These are phyloP conservation scores for Piprites chloris DNA, from an alignment of 2,113 vertebrate species.

Conservation along the genomic window DNA sequence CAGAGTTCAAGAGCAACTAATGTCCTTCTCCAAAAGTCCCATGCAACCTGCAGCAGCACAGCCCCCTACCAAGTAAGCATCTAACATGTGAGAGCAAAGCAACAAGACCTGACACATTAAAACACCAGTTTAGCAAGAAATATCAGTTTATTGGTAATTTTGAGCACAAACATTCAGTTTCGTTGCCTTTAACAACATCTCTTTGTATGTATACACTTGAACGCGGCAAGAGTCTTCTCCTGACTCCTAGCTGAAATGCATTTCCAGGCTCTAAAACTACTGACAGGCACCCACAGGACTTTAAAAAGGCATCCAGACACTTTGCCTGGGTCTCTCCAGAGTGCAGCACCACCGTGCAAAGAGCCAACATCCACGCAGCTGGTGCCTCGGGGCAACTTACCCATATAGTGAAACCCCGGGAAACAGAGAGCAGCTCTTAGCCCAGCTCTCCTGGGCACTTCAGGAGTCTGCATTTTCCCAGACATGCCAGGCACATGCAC, in stretches of 20 bases:
- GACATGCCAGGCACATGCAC: not conserved
- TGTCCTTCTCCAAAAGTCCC: not conserved
- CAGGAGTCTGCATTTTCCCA: not conserved
- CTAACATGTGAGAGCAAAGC: accelerated
- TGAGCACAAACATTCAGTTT: not conserved
- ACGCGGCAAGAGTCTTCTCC: not conserved
- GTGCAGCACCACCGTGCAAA: not conserved
- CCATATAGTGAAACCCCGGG: not conserved
- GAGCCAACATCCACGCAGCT: not conserved
- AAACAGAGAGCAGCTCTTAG: not conserved
- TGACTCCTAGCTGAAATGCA: not conserved
- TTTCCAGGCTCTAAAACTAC: not conserved
- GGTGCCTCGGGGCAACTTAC: not conserved
- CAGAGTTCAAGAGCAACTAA: accelerated
- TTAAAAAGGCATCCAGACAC: not conserved
- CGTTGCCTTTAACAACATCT: not conserved
- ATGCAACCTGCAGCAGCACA: accelerated
- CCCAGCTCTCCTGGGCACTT: not conserved
- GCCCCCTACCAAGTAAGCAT: not conserved
- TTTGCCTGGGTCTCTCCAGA: not conserved
- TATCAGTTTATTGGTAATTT: not conserved
- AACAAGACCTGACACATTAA: not conserved
- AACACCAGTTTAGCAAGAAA: not conserved
- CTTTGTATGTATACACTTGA: not conserved
- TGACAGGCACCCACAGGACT: not conserved